Conservation (phyloP, 1,140 invertebrate species). For the Macrobrachium rosenbergii region DNA sequence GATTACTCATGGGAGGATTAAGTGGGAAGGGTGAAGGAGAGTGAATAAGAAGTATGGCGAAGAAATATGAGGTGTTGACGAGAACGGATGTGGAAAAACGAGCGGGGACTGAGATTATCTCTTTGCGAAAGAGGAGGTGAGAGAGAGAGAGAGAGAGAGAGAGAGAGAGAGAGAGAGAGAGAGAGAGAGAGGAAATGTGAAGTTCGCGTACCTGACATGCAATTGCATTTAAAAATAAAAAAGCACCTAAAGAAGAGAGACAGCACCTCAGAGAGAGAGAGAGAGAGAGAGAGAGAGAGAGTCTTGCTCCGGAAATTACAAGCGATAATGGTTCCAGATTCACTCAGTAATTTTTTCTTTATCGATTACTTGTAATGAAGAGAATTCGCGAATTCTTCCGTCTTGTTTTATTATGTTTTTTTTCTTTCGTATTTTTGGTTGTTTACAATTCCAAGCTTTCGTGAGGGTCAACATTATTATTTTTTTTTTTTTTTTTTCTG, state of each 20-base stretch:
- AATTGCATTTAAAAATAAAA: not conserved
- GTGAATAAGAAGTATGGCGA: not conserved
- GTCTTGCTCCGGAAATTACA: too few species aligned
- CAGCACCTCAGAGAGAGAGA: constrained; percentile 27
- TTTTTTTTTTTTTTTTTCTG: too few species aligned
- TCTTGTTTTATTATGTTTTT: too few species aligned
- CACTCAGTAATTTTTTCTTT: too few species aligned
- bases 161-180: constrained; percentile 31
- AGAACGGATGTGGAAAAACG: not conserved
- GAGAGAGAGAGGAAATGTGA: constrained; percentile 8
- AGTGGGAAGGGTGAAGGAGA: not conserved
- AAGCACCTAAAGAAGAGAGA: too few species aligned
- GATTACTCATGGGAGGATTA: not conserved
- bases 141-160: constrained; percentile 28
- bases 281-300: constrained; percentile 3
- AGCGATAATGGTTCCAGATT: too few species aligned
- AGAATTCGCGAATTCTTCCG: too few species aligned
- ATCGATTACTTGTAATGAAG: too few species aligned
- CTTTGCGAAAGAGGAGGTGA: not conserved
- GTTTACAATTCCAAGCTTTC: too few species aligned
- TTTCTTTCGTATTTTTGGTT: too few species aligned
- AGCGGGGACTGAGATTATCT: not conserved
- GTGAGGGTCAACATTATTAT: too few species aligned
- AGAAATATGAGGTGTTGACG: not conserved
- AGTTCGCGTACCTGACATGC: not conserved